Evolutionary conservation across 2,113 vertebrate genomes (phyloP), one percentile per base, ranked within the genome.

Genomic region (Eublepharis macularius): DNA sequence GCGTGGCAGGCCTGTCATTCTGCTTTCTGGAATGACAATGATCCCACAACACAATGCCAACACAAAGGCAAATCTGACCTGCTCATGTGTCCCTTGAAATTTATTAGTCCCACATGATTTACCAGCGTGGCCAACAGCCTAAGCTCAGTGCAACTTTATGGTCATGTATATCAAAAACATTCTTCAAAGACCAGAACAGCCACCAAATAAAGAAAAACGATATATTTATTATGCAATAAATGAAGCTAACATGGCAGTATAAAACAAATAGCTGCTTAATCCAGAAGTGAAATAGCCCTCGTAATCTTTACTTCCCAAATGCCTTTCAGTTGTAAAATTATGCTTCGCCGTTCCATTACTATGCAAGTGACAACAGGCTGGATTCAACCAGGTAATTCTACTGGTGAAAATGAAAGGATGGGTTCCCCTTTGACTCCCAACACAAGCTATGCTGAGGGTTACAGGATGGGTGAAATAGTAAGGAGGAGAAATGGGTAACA

Each of bases 111-210:
- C 13, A 34, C 1, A 9, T 17, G 4, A 66, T 10, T 43, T 12
- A 81, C 0, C 69, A 51, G 11, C 24, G 0, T 0, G 0, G 32
- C 36, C 63, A 78, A 0, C 0, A 0, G 0, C 76, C 77, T 0
- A 16, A 0, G 14, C 49, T 11, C 51, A 69, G 0, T 0, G 29
- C 36, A 72, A 41, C 24, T 29, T 1, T 41, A 0, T 0, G 26
- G 2, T 36, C 4, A 1, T 21, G 80, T 0, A 2, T 6, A 76
- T 81, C 49, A 1, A 0, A 6, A 16, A 36, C 32, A 54, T 14
- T 13, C 0, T 0, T 0, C 80, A 26, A 16, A 76, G 82, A 34
- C 86, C 47, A 51, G 0, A 60, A 29, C 57, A 43, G 9, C 89
- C 47, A 1, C 76, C 29, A 0, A 1, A 84, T 1, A 86, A 83